These are phyloP conservation scores for Cantharis lateralis DNA, from an alignment of 2,888 invertebrate species.

Conservation along the genomic window DNA sequence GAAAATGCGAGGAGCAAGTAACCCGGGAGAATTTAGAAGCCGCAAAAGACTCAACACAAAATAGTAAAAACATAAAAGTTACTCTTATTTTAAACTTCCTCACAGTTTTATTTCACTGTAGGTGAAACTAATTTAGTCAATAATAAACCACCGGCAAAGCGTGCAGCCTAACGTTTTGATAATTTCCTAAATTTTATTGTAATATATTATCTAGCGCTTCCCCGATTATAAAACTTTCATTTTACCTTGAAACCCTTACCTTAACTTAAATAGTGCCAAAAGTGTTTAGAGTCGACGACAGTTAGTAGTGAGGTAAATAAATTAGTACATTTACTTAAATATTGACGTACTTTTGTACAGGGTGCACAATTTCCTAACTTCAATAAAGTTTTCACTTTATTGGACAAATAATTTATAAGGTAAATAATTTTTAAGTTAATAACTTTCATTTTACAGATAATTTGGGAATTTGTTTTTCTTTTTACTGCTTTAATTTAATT, in stretches of 20 bases:
- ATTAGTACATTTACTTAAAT: background rate
- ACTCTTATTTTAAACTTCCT: conserved; percentile 32
- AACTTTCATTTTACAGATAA: background rate
- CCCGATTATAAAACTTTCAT: background rate
- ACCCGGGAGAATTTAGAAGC: conserved; percentile 68
- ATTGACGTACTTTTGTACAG: background rate
- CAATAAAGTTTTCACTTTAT: background rate
- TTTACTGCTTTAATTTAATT: background rate
- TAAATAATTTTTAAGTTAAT: background rate
- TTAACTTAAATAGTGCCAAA: background rate
- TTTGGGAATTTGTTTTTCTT: background rate
- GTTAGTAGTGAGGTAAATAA: background rate
- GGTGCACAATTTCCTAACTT: background rate
- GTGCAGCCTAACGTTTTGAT: background rate
- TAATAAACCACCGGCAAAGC: background rate
- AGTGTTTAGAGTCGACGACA: background rate
- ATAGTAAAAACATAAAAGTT: conserved; percentile 31
- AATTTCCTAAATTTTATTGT: background rate
- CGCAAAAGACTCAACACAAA: conserved; percentile 48
- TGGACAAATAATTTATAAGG: background rate
- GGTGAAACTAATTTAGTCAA: conserved; percentile 40
- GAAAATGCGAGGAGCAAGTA: conserved; percentile 70
- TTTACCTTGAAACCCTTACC: background rate
- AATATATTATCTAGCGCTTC: background rate
- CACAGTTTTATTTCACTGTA: conserved; percentile 35